Evolutionary conservation across 2,888 invertebrate genomes (phyloP).

Genomic region (Ctenicera cuprea): DNA sequence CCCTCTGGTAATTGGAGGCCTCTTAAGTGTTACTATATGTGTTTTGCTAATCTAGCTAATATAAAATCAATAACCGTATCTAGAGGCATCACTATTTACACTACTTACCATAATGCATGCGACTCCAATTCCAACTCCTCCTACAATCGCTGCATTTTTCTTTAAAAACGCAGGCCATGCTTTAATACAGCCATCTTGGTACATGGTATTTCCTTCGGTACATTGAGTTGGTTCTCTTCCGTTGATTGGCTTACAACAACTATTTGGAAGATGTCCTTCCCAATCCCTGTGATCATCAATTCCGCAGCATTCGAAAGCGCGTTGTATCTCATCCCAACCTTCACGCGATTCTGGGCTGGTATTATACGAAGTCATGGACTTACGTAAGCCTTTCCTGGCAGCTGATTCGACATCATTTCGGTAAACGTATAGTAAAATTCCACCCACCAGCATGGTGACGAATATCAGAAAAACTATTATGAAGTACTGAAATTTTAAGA

Average conservation of each 20-base stretch:
- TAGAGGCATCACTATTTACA: too few relatives aligned
- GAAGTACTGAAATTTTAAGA: constrained; percentile 83
- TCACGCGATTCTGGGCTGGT: constrained; percentile 85
- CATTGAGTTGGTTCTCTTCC: constrained; percentile 77
- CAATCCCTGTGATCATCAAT: constrained; percentile 86
- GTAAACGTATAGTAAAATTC: constrained; percentile 49
- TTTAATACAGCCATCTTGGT: constrained; percentile 85
- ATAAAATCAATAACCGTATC: too few relatives aligned
- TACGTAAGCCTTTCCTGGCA: constrained; percentile 32
- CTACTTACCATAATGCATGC: constrained; percentile 89
- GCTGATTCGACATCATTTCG: constrained; percentile 44
- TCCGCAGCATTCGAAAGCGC: constrained; percentile 89
- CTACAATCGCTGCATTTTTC: constrained; percentile 87
- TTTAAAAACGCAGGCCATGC: constrained; percentile 83
- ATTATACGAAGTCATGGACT: constrained; percentile 34
- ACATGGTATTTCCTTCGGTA: constrained; percentile 75
- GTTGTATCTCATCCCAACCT: constrained; percentile 93
- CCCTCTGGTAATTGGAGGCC: too few relatives aligned
- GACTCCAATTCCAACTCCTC: constrained; percentile 87
- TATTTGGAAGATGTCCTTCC: constrained; percentile 83
- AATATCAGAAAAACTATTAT: constrained; percentile 91
- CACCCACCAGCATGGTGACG: constrained; percentile 80
- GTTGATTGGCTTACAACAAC: constrained; percentile 83
- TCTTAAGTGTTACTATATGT: too few relatives aligned
- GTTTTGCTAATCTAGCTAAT: too few relatives aligned